These are phyloP conservation scores for Embidobia sp. DNA, from an alignment of 2,888 invertebrate species.

Conservation along the genomic window DNA sequence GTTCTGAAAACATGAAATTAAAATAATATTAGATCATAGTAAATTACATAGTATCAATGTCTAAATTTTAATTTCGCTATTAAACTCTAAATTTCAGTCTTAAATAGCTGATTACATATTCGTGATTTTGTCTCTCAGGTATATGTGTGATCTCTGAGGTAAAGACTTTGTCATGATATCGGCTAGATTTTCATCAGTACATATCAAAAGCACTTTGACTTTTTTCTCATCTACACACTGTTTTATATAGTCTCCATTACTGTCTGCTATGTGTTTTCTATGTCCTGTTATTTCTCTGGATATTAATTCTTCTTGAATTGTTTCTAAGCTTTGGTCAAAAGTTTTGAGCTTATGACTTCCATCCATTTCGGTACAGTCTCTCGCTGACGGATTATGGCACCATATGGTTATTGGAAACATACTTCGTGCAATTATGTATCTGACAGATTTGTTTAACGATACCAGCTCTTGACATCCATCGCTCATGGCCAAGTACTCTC, in stretches of 20 bases:
- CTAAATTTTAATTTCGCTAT: too few species aligned
- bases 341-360: conserved; percentile 63
- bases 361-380: conserved; percentile 47
- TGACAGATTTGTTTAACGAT: conserved; percentile 58
- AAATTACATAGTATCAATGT: too few species aligned
- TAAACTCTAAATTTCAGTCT: conserved; percentile 5
- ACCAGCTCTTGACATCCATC: conserved; percentile 63
- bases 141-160: conserved; percentile 26
- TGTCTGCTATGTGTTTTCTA: conserved; percentile 61
- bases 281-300: conserved; percentile 52
- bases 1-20: too few species aligned
- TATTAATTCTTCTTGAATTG: conserved; percentile 31
- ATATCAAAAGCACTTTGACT: conserved; percentile 60
- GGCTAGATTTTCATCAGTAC: conserved; percentile 53
- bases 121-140: conserved; percentile 16
- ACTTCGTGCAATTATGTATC: conserved; percentile 48
- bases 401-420: conserved; percentile 37
- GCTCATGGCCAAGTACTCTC: conserved; percentile 66
- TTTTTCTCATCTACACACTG: conserved; percentile 59
- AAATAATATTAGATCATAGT: too few species aligned
- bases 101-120: conserved; percentile 9
- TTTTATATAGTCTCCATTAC: conserved; percentile 63
- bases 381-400: conserved; percentile 43
- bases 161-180: conserved; percentile 48
- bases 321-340: conserved; percentile 43